Percentiles rank a stretch among this genome's conserved stretches.
Conservation (phyloP, 2,888 invertebrate species). For the Seladonia tumulorum region DNA sequence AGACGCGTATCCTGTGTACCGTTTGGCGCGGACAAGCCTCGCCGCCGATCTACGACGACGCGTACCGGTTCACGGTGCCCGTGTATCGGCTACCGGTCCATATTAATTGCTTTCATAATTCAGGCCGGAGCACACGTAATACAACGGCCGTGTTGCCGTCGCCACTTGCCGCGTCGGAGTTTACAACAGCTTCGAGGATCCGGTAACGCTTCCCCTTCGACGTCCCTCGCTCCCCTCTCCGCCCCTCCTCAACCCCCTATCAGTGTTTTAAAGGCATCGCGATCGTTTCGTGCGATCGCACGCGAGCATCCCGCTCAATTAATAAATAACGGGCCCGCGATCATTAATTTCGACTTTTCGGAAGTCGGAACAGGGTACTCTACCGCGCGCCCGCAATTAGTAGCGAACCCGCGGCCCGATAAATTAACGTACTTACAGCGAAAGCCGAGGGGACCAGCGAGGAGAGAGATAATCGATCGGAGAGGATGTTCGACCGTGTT, state of each 20-base stretch:
- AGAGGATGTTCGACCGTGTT: background rate
- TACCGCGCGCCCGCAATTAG: conserved; percentile 36
- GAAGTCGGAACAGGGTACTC: conserved; percentile 12
- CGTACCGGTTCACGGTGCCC: conserved; percentile 46
- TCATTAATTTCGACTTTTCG: conserved; percentile 49
- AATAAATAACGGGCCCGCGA: conserved; percentile 46
- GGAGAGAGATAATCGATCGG: background rate
- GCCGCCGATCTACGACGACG: conserved; percentile 50
- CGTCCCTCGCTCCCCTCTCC: background rate
- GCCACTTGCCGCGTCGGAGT: conserved; percentile 52
- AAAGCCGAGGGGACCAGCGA: background rate
- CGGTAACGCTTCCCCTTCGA: background rate
- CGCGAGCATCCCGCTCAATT: conserved; percentile 44
- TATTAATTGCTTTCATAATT: conserved; percentile 78
- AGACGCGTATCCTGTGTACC: conserved; percentile 36
- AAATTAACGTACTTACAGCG: conserved; percentile 24
- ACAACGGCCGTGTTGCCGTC: conserved; percentile 46
- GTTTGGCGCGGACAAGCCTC: conserved; percentile 36
- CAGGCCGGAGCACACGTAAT: conserved; percentile 61
- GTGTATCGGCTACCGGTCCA: conserved; percentile 72
- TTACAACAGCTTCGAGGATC: conserved; percentile 20
- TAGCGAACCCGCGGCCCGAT: background rate
- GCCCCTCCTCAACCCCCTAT: conserved; percentile 4
- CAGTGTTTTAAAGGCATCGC: background rate
- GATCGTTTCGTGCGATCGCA: conserved; percentile 32